Evolutionary conservation across 2,113 vertebrate species (phyloP).

Genomic region (Myotis brandtii): DNA sequence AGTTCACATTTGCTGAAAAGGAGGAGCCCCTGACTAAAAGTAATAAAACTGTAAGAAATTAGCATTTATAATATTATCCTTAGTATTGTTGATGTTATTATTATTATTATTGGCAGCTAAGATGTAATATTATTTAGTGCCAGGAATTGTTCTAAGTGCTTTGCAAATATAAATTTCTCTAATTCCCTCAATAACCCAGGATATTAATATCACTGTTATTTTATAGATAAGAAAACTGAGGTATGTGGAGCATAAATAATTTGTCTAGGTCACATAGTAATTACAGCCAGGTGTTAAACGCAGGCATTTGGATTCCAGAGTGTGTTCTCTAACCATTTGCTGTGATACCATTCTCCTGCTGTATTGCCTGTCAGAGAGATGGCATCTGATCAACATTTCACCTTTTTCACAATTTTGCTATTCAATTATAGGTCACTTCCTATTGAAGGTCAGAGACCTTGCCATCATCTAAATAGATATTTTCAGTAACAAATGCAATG

Average conservation of each 20-base stretch:
- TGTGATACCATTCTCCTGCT: neutral
- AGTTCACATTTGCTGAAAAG: slow-evolving; percentile 1
- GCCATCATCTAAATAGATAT: neutral
- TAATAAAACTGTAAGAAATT: slow-evolving; percentile 14
- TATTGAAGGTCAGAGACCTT: neutral
- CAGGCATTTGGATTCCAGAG: neutral
- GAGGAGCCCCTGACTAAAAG: slow-evolving; percentile 9
- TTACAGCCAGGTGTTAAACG: neutral
- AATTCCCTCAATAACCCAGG: neutral
- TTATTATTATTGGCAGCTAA: neutral
- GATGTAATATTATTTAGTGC: neutral
- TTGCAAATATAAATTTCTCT: neutral
- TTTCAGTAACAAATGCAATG: slow-evolving; percentile 21
- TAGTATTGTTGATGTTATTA: neutral
- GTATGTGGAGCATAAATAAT: neutral
- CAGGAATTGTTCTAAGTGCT: slow-evolving; percentile 5
- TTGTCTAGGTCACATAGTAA: neutral
- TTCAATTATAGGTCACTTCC: slow-evolving; percentile 5
- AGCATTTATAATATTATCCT: neutral
- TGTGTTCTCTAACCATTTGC: neutral
- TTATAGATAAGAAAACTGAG: slow-evolving; percentile 36
- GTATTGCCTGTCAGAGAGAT: neutral
- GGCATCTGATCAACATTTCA: neutral
- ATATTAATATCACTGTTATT: neutral
- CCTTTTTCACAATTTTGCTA: neutral